phyloP scores from a whole-genome alignment of 2,113 vertebrate species.

The Acrocephalus arundinaceus region DNA sequence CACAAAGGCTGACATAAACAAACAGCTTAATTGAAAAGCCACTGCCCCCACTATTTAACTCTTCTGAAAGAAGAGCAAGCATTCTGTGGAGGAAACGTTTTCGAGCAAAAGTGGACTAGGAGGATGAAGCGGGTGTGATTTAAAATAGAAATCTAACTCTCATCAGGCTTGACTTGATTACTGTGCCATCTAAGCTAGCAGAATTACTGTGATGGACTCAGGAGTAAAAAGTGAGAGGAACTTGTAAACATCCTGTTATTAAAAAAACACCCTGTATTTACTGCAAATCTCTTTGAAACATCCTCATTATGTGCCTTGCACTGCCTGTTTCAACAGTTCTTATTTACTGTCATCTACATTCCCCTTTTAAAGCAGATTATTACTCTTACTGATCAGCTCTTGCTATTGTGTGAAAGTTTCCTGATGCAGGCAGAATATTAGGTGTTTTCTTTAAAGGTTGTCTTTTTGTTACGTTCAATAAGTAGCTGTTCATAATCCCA shows the following conservation, averaged over 20 bases:
- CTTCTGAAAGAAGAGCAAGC: not conserved
- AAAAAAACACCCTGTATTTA: not conserved
- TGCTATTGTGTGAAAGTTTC: not conserved
- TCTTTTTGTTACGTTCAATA: not conserved
- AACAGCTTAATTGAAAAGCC: not conserved
- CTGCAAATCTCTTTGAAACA: not conserved
- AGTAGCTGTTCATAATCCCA: conserved; percentile 54
- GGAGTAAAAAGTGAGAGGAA: not conserved
- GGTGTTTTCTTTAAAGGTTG: conserved; percentile 27
- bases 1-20: not conserved
- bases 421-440: conserved; percentile 16
- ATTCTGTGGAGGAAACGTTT: not conserved
- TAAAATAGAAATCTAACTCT: not conserved
- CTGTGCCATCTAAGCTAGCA: not conserved
- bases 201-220: not conserved
- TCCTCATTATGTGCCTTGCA: not conserved
- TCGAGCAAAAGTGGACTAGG: not conserved
- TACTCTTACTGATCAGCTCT: conserved; percentile 2
- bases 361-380: conserved; percentile 19
- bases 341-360: conserved; percentile 18
- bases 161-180: not conserved
- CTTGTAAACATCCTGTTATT: not conserved
- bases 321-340: not conserved
- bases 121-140: not conserved
- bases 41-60: not conserved